Evolutionary conservation across 2,113 vertebrate genomes (phyloP).

Genomic region (Channa argus): DNA sequence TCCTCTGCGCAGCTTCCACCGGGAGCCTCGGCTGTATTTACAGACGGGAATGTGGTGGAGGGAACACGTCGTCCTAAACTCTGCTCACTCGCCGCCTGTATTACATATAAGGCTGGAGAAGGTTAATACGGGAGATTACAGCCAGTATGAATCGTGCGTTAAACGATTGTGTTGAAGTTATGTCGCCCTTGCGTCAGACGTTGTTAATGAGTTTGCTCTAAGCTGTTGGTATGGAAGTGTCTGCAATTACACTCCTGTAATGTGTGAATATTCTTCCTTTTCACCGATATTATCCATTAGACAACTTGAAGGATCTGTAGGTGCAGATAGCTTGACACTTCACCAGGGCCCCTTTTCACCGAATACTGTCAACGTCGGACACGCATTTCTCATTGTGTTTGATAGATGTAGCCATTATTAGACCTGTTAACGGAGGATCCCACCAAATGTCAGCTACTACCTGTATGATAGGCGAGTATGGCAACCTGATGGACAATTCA

Average conservation of each 20-base stretch:
- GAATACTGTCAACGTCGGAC: no score
- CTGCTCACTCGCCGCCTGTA: neutral
- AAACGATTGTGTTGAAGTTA: slow-evolving; percentile 11
- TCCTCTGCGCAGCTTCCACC: slow-evolving; percentile 40
- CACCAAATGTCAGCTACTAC: no score
- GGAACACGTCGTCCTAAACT: slow-evolving; percentile 22
- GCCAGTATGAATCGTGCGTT: slow-evolving; percentile 19
- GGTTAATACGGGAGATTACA: slow-evolving; percentile 63
- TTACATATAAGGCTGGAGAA: slow-evolving; percentile 34
- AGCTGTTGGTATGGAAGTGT: slow-evolving; percentile 16
- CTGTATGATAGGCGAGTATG: no score
- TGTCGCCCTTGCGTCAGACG: slow-evolving; percentile 8
- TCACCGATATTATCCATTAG: no score
- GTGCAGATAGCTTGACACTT: neutral
- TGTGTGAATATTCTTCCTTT: neutral
- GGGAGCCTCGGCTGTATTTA: slow-evolving; percentile 45
- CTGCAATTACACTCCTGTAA: neutral
- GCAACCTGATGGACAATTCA: no score
- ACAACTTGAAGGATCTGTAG: no score
- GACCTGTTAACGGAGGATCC: no score
- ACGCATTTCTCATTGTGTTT: no score
- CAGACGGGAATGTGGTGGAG: slow-evolving; percentile 30
- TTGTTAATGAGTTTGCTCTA: slow-evolving; percentile 18
- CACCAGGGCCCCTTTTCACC: no score
- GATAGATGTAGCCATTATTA: no score